Base-by-base conservation (phyloP, 2,113 vertebrate species). In the Brachionichthys hirsutus region DNA sequence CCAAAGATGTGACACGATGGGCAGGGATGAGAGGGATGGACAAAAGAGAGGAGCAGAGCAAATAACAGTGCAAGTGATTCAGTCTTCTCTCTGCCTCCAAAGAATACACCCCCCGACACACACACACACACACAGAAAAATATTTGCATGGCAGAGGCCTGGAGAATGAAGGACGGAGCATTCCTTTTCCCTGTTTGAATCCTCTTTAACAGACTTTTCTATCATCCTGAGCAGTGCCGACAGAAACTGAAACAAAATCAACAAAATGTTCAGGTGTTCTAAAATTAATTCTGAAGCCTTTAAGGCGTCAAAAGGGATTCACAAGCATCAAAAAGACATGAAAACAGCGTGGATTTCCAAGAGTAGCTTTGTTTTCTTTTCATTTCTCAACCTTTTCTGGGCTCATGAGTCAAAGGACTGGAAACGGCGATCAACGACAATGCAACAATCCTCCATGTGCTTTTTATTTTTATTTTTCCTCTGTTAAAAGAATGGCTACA, bases 111-210 rank as follows among this genome's bases (percentile, higher is more conserved):
- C 24, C 24, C 24, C 24, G 22, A 75, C 36, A 67, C 30, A 62
- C 35, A 62, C 2, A 22, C n/a, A 71, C 19, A 45, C 38, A 38
- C 12, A 49, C 14, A 49, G 41, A 78, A 56, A 70, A 80, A 79
- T 69, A 75, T 54, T 77, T 79, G 81, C 79, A 89, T 80, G 84
- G 79, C 70, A 77, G 71, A 62, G 71, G 70, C 64, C 63, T 46
- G 48, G 61, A 73, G 73, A 78, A 45, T 59, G 53, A 77, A 59
- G 52, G 67, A 81, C 63, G 63, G 63, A 79, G 63, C 61, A 76
- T 79, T 75, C 38, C 54, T 71, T 73, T 80, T 52, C 48, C 72
- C 75, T 75, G 77, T 83, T 87, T 85, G 76, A 77, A 79, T 82
- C 62, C 71, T 78, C 54, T 70, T 58, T 81, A 42, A 54, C 62